Evolutionary conservation across 2,888 invertebrate species (phyloP).

Genomic region (Lacanobia oleracea): DNA sequence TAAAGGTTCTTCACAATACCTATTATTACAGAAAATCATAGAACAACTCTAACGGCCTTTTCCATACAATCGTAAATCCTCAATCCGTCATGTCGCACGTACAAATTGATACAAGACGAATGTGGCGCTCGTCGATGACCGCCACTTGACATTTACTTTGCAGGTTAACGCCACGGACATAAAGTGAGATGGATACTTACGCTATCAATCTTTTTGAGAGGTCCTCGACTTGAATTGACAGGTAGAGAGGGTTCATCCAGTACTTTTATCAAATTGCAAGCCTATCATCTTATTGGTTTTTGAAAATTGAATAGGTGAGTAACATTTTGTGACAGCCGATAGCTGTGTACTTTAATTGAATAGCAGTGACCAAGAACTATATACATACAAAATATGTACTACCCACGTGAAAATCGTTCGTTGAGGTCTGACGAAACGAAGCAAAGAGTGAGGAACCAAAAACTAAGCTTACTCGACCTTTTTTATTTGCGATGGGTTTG

Average conservation of each 20-base stretch:
- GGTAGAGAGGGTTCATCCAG: background rate
- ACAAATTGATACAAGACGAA: constrained; percentile 61
- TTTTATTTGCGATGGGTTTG: too few species aligned
- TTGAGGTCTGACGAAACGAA: too few species aligned
- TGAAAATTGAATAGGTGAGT: background rate
- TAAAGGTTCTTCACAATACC: too few species aligned
- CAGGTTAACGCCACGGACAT: constrained; percentile 64
- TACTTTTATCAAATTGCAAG: constrained; percentile 1
- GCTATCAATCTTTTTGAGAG: constrained; percentile 72
- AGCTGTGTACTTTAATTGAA: background rate
- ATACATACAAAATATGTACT: too few species aligned
- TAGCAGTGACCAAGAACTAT: background rate
- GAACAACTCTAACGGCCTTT: background rate
- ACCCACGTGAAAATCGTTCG: too few species aligned
- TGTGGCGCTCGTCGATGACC: constrained; percentile 45
- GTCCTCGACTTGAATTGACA: constrained; percentile 54
- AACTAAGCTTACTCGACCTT: too few species aligned
- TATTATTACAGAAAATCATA: too few species aligned
- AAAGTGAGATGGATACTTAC: constrained; percentile 63
- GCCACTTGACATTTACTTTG: constrained; percentile 61
- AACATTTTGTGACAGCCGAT: too few species aligned
- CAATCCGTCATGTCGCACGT: background rate
- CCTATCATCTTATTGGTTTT: background rate
- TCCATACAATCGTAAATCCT: background rate
- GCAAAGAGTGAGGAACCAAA: too few species aligned